Evolutionary conservation across 2,797 vertebrate genomes (phyloP), one percentile per base, ranked within the genome.

Genomic region (Steatocranus sp.): DNA sequence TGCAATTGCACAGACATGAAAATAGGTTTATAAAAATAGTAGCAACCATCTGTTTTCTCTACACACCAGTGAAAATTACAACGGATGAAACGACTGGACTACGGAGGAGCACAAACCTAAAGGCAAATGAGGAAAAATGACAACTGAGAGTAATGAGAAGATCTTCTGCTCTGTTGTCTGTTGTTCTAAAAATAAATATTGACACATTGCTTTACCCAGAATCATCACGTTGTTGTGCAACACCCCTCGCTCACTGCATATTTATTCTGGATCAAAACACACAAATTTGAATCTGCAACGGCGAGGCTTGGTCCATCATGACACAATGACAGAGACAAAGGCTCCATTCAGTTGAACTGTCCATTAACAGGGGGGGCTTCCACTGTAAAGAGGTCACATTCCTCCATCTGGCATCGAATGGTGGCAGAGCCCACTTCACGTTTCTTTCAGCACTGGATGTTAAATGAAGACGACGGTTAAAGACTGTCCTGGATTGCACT

Each of bases 381-480:
- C 90, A 89, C 78, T 85, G 87, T 92, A 88, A 86, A 81, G 87
- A 85, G 94, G 94, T 94, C 92, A 93, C 90, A 94, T 94, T 94
- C 94, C 88, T 93, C 74, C 85, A 75, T 90, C 90, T 85, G 86
- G 86, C 86, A 81, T 80, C 32, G 79, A 84, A 53, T 1, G 68
- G 88, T 43, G 63, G 83, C 66, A 70, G 41, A 70, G 66, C 0
- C 6, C 82, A 84, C 82, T 78, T 81, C 83, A 53, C 75, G 50
- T 58, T 75, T 68, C 66, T 68, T 20, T 74, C 75, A 81, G 83
- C 85, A 85, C 75, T 88, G 43, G 70, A 54, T 83, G 82, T 36
- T 38, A 91, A 86, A 93, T 86, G 81, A 89, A 82, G 66, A 76
- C 8, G 56, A n/a, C 5, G 10, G 79, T 11, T 30, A 61, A 77